Conservation (phyloP, 1,140 invertebrate genomes). For the Drosophila arawakana region DNA sequence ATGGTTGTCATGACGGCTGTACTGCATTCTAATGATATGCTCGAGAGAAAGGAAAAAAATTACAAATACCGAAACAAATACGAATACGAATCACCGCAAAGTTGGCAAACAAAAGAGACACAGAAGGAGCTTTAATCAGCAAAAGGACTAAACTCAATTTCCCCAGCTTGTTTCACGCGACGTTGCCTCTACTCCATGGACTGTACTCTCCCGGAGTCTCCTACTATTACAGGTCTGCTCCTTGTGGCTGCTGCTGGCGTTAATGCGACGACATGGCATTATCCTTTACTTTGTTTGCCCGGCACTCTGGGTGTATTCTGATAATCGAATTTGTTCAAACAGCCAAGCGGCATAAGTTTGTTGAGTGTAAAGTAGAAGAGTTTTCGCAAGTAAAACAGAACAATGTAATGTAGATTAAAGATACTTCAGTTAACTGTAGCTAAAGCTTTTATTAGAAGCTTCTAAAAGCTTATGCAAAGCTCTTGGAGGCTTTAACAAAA, state of each 20-base stretch:
- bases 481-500: not conserved
- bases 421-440: not conserved
- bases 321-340: constrained; percentile 83
- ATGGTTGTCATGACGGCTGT: constrained; percentile 39
- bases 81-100: constrained; percentile 69
- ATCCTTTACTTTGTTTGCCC: constrained; percentile 42
- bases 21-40: constrained; percentile 76
- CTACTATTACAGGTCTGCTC: not conserved
- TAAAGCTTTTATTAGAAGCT: not conserved
- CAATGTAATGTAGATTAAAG: constrained; percentile 1
- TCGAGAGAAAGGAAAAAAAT: constrained; percentile 44
- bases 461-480: not conserved
- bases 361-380: constrained; percentile 26
- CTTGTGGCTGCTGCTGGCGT: constrained; percentile 29
- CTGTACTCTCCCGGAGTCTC: not conserved
- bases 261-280: constrained; percentile 75
- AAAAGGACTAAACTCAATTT: constrained; percentile 57
- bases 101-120: constrained; percentile 57
- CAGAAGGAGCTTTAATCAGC: constrained; percentile 58
- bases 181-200: constrained; percentile 7
- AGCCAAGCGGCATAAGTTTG: constrained; percentile 60
- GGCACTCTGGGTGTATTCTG: constrained; percentile 59
- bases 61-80: constrained; percentile 8
- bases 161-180: constrained; percentile 65
- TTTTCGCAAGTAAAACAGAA: constrained; percentile 37